Conservation (phyloP, 2,797 vertebrate genomes). For the Vireo griseus region DNA sequence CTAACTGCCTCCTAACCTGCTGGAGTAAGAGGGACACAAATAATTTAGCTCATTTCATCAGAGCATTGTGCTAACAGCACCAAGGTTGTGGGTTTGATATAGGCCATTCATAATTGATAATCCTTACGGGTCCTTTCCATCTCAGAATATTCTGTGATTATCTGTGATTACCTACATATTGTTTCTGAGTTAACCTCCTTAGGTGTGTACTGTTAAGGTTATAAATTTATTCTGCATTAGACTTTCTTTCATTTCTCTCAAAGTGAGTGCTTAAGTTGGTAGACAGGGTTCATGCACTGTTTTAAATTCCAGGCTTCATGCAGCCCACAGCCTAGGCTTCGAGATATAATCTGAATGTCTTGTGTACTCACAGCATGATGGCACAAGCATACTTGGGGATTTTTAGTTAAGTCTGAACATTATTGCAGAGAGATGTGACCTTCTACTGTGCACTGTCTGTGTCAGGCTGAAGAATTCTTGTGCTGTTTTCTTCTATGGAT, state of each 20-base stretch:
- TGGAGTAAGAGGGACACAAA: neutral
- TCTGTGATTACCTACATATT: neutral
- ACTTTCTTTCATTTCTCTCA: neutral
- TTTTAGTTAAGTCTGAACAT: neutral
- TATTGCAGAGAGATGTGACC: fast-evolving
- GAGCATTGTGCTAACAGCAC: neutral
- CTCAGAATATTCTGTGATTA: neutral
- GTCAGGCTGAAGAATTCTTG: neutral
- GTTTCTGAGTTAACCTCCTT: neutral
- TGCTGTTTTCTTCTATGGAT: neutral
- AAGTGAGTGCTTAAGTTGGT: neutral
- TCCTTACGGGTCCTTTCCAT: neutral
- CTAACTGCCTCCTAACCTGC: neutral
- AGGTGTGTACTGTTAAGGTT: neutral
- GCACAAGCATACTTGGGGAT: neutral
- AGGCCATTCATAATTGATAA: neutral
- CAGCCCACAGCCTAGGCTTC: neutral
- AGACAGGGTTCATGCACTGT: neutral
- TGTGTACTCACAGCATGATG: neutral
- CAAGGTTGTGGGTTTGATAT: neutral
- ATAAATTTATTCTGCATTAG: neutral
- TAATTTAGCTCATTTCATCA: fast-evolving
- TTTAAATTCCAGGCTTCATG: neutral
- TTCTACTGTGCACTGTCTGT: neutral
- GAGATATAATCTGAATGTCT: neutral